A percentile compares a stretch with the other conserved stretches of the same genome.
These are phyloP conservation scores for Anableps anableps DNA, from an alignment of 2,797 vertebrate species.

Conservation along the genomic window DNA sequence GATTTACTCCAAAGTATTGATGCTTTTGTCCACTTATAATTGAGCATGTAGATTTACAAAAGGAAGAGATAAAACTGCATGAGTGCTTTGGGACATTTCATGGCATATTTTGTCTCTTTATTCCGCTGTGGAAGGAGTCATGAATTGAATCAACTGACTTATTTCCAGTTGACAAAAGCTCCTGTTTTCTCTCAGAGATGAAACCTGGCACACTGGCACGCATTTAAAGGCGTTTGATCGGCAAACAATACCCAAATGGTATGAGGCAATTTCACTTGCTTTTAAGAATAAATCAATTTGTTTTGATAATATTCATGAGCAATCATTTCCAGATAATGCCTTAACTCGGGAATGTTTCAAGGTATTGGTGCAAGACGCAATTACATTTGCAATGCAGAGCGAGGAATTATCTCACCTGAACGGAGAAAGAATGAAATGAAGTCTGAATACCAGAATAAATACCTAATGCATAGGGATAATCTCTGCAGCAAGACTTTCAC, in stretches of 20 bases:
- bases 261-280: constrained; percentile 13
- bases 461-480: constrained; percentile 14
- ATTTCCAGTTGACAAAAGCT: constrained; percentile 22
- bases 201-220: background rate
- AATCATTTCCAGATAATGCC: constrained; percentile 17
- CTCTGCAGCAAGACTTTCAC: constrained; percentile 26
- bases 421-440: constrained; percentile 30
- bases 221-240: constrained; percentile 17
- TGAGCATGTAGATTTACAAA: constrained; percentile 1
- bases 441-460: constrained; percentile 30
- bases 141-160: constrained; percentile 8
- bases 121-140: constrained; percentile 1
- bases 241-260: constrained; percentile 2
- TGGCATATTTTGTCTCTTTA: constrained; percentile 1
- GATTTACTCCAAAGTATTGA: background rate
- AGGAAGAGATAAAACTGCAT: background rate
- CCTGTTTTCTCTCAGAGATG: constrained; percentile 5
- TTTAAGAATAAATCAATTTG: constrained; percentile 23
- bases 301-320: constrained; percentile 45
- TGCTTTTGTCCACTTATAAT: background rate
- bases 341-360: constrained; percentile 23
- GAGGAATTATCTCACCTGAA: constrained; percentile 38
- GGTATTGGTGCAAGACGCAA: constrained; percentile 22
- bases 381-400: constrained; percentile 45
- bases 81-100: background rate